Evolutionary conservation across 2,888 invertebrate genomes (phyloP).

Genomic region (Philhelius pedissequus): DNA sequence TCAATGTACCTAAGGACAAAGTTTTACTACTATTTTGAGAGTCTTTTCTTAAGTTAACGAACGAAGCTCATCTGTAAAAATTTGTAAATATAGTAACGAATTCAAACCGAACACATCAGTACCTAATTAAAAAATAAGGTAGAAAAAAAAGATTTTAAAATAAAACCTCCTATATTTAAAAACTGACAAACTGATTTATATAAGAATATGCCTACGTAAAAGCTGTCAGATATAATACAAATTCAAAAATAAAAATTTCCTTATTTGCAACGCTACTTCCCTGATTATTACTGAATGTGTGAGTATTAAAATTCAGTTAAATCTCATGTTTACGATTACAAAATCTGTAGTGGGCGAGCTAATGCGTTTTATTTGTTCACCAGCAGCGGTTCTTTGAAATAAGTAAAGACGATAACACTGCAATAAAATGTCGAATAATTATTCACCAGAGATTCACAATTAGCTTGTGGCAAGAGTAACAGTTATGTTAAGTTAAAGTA

Average conservation of each 20-base stretch:
- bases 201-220: too few species aligned
- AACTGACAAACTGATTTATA: too few species aligned
- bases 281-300: background rate
- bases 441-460: constrained; percentile 20
- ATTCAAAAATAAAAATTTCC: background rate
- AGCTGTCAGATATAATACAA: too few species aligned
- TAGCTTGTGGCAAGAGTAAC: background rate
- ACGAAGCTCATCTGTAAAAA: too few species aligned
- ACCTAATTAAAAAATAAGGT: too few species aligned
- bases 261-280: background rate
- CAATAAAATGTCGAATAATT: constrained; percentile 27
- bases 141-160: too few species aligned
- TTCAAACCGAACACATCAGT: too few species aligned
- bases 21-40: too few species aligned
- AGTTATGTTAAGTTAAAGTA: background rate
- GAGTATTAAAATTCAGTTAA: constrained; percentile 15
- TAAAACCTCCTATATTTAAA: too few species aligned
- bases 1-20: too few species aligned
- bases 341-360: constrained; percentile 6
- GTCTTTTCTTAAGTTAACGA: too few species aligned
- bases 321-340: background rate
- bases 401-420: background rate
- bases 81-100: too few species aligned
- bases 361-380: constrained; percentile 43
- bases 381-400: constrained; percentile 2